A percentile compares a stretch with the other conserved stretches of the same genome.
Conservation (phyloP, 2,888 invertebrate species). For the Timandra comae region DNA sequence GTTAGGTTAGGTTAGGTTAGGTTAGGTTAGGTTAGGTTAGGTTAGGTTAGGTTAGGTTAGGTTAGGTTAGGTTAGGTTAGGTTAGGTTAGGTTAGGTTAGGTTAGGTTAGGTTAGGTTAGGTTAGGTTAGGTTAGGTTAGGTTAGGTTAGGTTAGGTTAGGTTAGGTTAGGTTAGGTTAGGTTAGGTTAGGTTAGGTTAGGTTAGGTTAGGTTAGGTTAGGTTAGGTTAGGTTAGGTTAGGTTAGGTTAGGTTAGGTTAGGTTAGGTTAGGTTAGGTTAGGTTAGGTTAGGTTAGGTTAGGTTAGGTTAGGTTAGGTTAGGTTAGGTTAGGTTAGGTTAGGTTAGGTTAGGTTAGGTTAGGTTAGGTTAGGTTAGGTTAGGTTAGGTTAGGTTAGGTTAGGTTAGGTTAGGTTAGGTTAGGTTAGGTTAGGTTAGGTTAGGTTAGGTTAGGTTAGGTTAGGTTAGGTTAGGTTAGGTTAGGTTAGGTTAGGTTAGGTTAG, state of each 20-base stretch:
- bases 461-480: slow-evolving; percentile 10
- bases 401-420: slow-evolving; percentile 9
- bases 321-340: slow-evolving; percentile 6
- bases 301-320: slow-evolving; percentile 1
- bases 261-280: slow-evolving; percentile 11
- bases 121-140: slow-evolving; percentile 14
- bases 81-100: slow-evolving; percentile 14
- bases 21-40: slow-evolving; percentile 15
- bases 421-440: slow-evolving; percentile 10
- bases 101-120: slow-evolving; percentile 14
- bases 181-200: slow-evolving; percentile 11
- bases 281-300: slow-evolving; percentile 12
- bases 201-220: slow-evolving; percentile 11
- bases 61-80: slow-evolving; percentile 14
- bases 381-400: slow-evolving; percentile 9
- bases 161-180: slow-evolving; percentile 11
- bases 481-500: slow-evolving; percentile 13
- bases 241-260: slow-evolving; percentile 10
- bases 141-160: slow-evolving; percentile 10
- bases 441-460: slow-evolving; percentile 10
- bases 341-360: slow-evolving; percentile 10
- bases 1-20: slow-evolving; percentile 15
- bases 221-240: slow-evolving; percentile 11
- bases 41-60: slow-evolving; percentile 15
- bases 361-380: slow-evolving; percentile 6